Evolutionary conservation across 2,113 vertebrate species (phyloP).

Genomic region (Poecile atricapillus): DNA sequence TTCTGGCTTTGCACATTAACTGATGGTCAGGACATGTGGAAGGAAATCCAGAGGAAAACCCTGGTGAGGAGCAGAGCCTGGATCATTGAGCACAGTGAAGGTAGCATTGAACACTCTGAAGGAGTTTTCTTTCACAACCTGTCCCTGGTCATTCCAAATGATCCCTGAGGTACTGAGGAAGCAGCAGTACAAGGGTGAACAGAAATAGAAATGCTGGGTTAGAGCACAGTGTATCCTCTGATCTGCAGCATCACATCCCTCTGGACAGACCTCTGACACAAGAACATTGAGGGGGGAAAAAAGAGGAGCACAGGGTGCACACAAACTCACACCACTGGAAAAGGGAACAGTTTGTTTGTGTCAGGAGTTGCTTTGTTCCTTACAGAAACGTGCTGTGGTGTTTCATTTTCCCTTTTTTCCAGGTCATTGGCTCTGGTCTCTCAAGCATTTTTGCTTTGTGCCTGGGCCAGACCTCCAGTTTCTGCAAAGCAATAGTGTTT

Average conservation of each 20-base stretch:
- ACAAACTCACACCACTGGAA: neutral
- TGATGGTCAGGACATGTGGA: neutral
- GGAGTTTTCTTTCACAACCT: neutral
- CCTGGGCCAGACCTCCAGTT: constrained; percentile 85
- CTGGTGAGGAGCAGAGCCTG: neutral
- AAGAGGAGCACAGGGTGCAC: neutral
- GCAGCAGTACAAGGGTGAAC: neutral
- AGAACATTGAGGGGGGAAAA: accelerated
- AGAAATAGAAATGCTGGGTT: neutral
- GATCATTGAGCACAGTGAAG: neutral
- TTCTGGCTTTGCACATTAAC: neutral
- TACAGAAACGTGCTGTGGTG: neutral
- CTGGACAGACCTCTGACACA: neutral
- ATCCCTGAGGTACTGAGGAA: neutral
- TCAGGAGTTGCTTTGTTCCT: neutral
- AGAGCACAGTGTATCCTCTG: neutral
- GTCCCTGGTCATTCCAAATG: neutral
- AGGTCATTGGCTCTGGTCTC: constrained; percentile 91
- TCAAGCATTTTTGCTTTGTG: constrained; percentile 88
- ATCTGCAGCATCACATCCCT: neutral
- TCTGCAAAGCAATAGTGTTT: constrained; percentile 83
- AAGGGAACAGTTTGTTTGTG: neutral
- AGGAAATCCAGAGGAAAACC: neutral
- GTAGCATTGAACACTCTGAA: neutral
- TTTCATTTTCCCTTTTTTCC: neutral